Evolutionary conservation across 2,113 vertebrate species (phyloP).

Genomic region (Antigone vipio): DNA sequence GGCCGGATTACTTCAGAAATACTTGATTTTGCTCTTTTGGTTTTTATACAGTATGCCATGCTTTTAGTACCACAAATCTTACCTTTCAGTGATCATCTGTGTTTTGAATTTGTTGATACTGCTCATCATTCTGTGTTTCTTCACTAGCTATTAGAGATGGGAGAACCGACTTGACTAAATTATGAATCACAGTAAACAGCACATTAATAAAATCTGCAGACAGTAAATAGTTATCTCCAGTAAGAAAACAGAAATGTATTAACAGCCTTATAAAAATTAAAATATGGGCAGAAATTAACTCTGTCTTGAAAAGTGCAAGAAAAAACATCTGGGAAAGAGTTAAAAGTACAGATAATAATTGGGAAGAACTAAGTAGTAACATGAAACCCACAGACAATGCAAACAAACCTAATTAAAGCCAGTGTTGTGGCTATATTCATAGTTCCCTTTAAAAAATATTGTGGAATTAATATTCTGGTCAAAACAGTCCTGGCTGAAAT

Average conservation of each 20-base stretch:
- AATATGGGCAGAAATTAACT: not conserved
- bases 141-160: not conserved
- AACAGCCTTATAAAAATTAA: not conserved
- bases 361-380: not conserved
- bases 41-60: not conserved
- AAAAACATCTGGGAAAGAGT: not conserved
- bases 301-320: not conserved
- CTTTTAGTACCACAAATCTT: not conserved
- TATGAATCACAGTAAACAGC: not conserved
- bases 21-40: not conserved
- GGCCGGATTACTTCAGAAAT: not conserved
- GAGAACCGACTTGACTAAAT: not conserved
- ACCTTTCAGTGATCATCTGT: not conserved
- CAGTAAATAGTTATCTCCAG: not conserved
- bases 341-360: not conserved
- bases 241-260: not conserved
- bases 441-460: not conserved
- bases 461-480: not conserved
- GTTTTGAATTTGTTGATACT: not conserved
- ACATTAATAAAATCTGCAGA: not conserved
- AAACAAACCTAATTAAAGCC: not conserved
- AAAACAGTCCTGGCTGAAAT: not conserved
- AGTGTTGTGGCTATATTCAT: not conserved
- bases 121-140: not conserved
- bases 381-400: not conserved